A percentile compares a stretch with the other conserved stretches of the same genome.
Conservation (phyloP, 2,113 vertebrate genomes). For the Ancistrus triradiatus region DNA sequence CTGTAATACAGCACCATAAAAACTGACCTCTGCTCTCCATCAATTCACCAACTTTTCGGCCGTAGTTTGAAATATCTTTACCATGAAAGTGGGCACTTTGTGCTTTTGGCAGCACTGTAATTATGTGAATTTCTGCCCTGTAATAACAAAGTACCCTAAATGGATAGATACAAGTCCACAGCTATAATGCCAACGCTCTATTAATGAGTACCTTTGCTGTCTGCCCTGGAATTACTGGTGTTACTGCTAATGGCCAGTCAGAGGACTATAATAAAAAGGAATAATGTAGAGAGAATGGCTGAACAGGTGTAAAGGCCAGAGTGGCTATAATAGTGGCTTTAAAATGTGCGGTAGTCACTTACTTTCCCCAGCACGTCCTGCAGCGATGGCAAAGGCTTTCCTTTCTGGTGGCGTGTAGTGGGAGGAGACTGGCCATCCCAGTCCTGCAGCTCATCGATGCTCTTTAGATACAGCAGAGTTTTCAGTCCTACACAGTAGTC, state of each 20-base stretch:
- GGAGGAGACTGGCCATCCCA: constrained; percentile 81
- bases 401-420: constrained; percentile 72
- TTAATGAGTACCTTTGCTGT: constrained; percentile 43
- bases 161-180: constrained; percentile 41
- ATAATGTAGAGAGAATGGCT: constrained; percentile 23
- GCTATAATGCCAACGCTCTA: constrained; percentile 36
- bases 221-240: constrained; percentile 37
- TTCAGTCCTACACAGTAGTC: constrained; percentile 83
- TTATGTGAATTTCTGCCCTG: constrained; percentile 38
- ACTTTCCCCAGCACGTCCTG: constrained; percentile 75
- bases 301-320: constrained; percentile 26
- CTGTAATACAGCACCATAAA: constrained; percentile 29
- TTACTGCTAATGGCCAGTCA: constrained; percentile 42
- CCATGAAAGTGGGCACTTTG: constrained; percentile 35
- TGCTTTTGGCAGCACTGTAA: constrained; percentile 36
- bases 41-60: constrained; percentile 29
- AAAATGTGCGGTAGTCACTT: constrained; percentile 32
- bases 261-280: constrained; percentile 37
- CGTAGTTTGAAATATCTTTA: constrained; percentile 35
- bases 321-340: constrained; percentile 27
- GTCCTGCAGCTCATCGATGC: constrained; percentile 71
- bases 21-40: constrained; percentile 25
- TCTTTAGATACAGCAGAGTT: constrained; percentile 79
- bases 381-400: constrained; percentile 69
- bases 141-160: constrained; percentile 46